phyloP scores from a whole-genome alignment of 2,888 invertebrate genomes.

The Marasmarcha lunaedactyla region DNA sequence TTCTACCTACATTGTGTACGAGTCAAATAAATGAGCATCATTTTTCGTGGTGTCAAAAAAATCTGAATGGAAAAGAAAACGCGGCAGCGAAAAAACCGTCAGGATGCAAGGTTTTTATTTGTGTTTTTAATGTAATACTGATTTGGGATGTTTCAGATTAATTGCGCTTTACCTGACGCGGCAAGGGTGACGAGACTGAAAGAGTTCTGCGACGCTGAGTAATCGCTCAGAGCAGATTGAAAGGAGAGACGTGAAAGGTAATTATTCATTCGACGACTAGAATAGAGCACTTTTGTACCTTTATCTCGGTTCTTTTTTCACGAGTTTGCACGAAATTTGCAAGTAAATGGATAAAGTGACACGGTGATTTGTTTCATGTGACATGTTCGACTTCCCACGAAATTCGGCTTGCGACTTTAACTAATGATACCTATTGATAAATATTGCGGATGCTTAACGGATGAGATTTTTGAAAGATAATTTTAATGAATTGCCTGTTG shows the following conservation, averaged over 20 bases:
- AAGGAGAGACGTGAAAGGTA: constrained; percentile 67
- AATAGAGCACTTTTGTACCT: constrained; percentile 70
- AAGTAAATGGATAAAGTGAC: constrained; percentile 65
- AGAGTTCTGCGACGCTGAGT: constrained; percentile 68
- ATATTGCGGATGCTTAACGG: constrained; percentile 18
- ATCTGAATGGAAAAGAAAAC: constrained; percentile 70
- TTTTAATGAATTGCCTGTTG: neutral
- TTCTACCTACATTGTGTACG: constrained; percentile 71
- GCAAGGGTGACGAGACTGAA: constrained; percentile 64
- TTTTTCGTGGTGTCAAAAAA: constrained; percentile 72
- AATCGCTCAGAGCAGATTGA: constrained; percentile 64
- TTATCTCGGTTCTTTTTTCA: constrained; percentile 61
- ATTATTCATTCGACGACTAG: constrained; percentile 70
- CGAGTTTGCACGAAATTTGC: constrained; percentile 66
- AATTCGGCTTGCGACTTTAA: constrained; percentile 23
- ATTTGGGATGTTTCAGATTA: constrained; percentile 70
- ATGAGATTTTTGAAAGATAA: constrained; percentile 4
- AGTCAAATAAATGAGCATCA: constrained; percentile 70
- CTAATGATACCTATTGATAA: too few relatives aligned
- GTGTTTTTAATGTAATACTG: constrained; percentile 67
- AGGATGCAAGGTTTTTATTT: constrained; percentile 59
- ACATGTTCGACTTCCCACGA: constrained; percentile 51
- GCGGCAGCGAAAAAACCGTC: constrained; percentile 60
- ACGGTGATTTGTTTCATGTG: constrained; percentile 58
- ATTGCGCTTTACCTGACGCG: constrained; percentile 65